Base-by-base conservation (phyloP, 2,888 invertebrate species). In the Lithophane leautieri region DNA sequence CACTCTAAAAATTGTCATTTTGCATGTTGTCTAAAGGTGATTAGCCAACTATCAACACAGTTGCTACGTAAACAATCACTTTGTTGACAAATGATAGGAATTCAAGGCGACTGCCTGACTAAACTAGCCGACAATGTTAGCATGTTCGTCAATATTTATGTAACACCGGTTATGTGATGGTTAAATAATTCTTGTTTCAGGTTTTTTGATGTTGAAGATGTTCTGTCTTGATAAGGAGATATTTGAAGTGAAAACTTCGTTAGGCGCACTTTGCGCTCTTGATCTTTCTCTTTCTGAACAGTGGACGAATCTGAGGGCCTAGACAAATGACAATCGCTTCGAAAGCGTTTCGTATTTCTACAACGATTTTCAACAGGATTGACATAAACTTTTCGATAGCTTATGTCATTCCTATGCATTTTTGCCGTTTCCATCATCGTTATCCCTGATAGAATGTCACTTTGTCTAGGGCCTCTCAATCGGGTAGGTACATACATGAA, bases 51-150 rank as follows among this genome's bases (percentile, higher is more conserved):
- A 84, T 75, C 44, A 80, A 79, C 80, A 81, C 6, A 52, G 52
- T 12, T 79, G 58, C 81, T 70, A 84, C 81, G 85, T 68, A 61
- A 76, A 63, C 72, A 82, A 81, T 81, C 66, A 82, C 14, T 70
- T 61, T 74, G 82, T 83, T 77, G 78, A 85, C 63, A 42, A 81
- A 73, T 79, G 72, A 65, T 82, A 82, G 72, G 58, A 70, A 73
- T 78, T 78, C 71, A 85, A 85, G 82, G 82, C 54, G 62, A 73
- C 40, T 69, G 50, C 4, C 42, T 25, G 54, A 40, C 75, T 22
- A 71, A 56, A 79, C 60, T 44, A 42, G 25, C 42, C 14, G 63
- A 14, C 58, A 25, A 34, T 60, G 56, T 72, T 66, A 50, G 3
- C 62, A 63, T 34, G 34, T 63, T 52, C 16, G 72, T 73, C 65